Evolutionary conservation across 2,888 invertebrate species (phyloP).

Genomic region (Smittia sp.): DNA sequence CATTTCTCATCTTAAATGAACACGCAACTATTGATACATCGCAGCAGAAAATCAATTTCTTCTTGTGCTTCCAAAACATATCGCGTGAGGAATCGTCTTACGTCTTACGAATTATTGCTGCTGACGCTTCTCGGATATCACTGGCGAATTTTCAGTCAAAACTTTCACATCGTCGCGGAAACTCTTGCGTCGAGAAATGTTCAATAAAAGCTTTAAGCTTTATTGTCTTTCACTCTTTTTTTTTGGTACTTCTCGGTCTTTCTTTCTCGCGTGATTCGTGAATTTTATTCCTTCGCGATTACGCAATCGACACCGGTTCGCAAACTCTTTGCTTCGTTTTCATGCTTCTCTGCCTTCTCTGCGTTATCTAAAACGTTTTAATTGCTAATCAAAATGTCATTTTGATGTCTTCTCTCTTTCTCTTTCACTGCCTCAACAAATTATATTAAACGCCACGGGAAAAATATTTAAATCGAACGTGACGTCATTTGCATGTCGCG

Average conservation of each 20-base stretch:
- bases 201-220: not conserved
- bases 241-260: not conserved
- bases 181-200: not conserved
- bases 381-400: not conserved
- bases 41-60: slow-evolving; percentile 21
- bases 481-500: not conserved
- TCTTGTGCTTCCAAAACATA: slow-evolving; percentile 40
- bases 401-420: too few species aligned
- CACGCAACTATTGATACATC: not conserved
- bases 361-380: slow-evolving; percentile 1
- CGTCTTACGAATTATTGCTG: not conserved
- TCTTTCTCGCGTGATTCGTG: slow-evolving; percentile 28
- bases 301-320: not conserved
- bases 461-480: not conserved
- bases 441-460: not conserved
- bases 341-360: not conserved
- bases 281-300: slow-evolving; percentile 15
- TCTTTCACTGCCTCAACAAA: not conserved
- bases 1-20: slow-evolving; percentile 28
- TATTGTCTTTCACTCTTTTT: not conserved
- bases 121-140: not conserved
- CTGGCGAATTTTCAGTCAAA: not conserved
- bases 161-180: not conserved
- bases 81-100: not conserved
- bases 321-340: not conserved